phyloP scores from a whole-genome alignment of 2,888 invertebrate species.

The Lasioglossum malachurum region DNA sequence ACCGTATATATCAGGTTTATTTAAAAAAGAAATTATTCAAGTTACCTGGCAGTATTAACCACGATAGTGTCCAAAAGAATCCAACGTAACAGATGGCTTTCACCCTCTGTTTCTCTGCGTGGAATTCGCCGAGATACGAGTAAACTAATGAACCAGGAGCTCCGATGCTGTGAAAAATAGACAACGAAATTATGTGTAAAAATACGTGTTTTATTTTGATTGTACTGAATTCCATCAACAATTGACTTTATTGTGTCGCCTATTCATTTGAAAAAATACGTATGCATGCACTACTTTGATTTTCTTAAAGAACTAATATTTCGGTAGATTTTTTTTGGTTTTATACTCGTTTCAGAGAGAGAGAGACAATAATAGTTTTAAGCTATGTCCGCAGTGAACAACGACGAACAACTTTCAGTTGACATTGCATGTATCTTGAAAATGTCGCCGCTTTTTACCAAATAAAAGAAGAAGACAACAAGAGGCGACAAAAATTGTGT shows the following conservation, averaged over 20 bases:
- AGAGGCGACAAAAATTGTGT: too few species aligned
- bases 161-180: conserved; percentile 82
- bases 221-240: background rate
- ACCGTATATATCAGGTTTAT: background rate
- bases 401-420: background rate
- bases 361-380: too few species aligned
- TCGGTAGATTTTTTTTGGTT: too few species aligned
- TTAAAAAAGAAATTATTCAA: background rate
- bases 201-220: background rate
- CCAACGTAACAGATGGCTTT: conserved; percentile 88
- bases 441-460: too few species aligned
- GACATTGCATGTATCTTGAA: too few species aligned
- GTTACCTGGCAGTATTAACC: conserved; percentile 87
- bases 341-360: too few species aligned
- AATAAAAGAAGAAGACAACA: too few species aligned
- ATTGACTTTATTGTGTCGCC: background rate
- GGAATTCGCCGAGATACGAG: conserved; percentile 89
- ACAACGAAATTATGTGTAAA: background rate
- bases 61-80: conserved; percentile 88
- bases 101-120: conserved; percentile 87
- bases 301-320: too few species aligned
- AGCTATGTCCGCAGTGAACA: background rate
- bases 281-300: too few species aligned
- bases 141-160: conserved; percentile 88
- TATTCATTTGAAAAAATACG: too few species aligned